phyloP scores from a whole-genome alignment of 2,797 vertebrate species.

The Scolopax bukidnonensis region DNA sequence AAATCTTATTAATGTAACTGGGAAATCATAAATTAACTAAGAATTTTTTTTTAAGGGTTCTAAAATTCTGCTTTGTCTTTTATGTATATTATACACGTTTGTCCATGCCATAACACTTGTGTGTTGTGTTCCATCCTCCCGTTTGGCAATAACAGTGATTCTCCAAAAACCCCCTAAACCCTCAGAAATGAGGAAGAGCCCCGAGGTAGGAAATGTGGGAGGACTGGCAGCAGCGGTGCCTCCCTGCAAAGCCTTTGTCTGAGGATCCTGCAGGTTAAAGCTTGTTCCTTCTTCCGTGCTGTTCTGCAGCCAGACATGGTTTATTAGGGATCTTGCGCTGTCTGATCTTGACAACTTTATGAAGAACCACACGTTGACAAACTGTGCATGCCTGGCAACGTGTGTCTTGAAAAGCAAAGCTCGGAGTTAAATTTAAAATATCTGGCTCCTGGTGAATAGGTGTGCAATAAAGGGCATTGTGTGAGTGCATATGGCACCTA shows the following conservation, averaged over 20 bases:
- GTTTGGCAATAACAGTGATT: neutral
- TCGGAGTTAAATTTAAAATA: neutral
- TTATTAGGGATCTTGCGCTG: rapidly evolving
- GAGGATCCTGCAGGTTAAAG: neutral
- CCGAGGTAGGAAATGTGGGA: neutral
- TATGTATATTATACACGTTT: neutral
- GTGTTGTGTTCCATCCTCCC: neutral
- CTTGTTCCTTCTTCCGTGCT: rapidly evolving
- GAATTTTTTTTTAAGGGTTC: neutral
- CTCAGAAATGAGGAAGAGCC: neutral
- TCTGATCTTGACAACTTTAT: neutral
- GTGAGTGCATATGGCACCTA: neutral
- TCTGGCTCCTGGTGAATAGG: neutral
- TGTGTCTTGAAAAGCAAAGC: neutral
- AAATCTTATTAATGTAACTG: neutral
- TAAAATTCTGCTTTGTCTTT: neutral
- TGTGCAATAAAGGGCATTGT: neutral
- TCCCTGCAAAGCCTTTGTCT: neutral
- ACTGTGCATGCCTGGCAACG: rapidly evolving
- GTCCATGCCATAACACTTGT: neutral
- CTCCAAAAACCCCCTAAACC: rapidly evolving
- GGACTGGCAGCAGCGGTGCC: rapidly evolving
- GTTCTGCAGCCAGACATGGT: neutral
- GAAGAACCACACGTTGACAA: rapidly evolving
- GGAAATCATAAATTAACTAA: neutral